These are phyloP conservation scores for Ceratosolen fusciceps DNA, from an alignment of 1,140 invertebrate genomes.

Conservation along the genomic window DNA sequence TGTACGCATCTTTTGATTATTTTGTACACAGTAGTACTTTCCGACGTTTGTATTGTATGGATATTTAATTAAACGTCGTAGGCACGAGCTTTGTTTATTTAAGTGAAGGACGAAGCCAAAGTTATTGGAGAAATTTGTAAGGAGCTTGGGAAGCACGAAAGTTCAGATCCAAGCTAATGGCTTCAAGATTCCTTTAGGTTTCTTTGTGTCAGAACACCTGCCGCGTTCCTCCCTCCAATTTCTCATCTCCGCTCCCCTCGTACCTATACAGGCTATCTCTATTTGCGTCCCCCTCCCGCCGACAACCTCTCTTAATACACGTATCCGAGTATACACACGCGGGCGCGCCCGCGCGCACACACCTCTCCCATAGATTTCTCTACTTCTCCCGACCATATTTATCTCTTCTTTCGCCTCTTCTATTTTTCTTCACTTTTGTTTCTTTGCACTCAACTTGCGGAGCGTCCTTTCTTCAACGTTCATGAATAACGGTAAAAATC, in stretches of 20 bases:
- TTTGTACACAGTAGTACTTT: neutral
- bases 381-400: slow-evolving; percentile 28
- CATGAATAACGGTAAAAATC: slow-evolving; percentile 60
- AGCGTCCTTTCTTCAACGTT: slow-evolving; percentile 52
- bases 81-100: neutral
- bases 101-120: slow-evolving; percentile 1
- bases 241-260: neutral
- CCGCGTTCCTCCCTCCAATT: slow-evolving; percentile 53
- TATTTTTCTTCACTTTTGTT: slow-evolving; percentile 25
- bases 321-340: neutral
- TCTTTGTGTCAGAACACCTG: slow-evolving; percentile 65
- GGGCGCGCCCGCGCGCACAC: neutral
- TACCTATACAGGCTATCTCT: slow-evolving; percentile 3
- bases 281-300: slow-evolving; percentile 20
- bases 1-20: neutral
- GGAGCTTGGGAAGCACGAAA: slow-evolving; percentile 18
- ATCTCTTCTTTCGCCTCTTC: slow-evolving; percentile 14
- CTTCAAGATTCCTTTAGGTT: slow-evolving; percentile 59
- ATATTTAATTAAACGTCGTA: neutral
- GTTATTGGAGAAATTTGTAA: slow-evolving; percentile 16
- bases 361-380: slow-evolving; percentile 30
- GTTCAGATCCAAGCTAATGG: slow-evolving; percentile 49
- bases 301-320: too few relatives aligned
- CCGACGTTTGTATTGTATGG: neutral
- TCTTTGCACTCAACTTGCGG: neutral